These are phyloP conservation scores for Sialis lutaria DNA, from an alignment of 2,888 invertebrate genomes.

Conservation along the genomic window DNA sequence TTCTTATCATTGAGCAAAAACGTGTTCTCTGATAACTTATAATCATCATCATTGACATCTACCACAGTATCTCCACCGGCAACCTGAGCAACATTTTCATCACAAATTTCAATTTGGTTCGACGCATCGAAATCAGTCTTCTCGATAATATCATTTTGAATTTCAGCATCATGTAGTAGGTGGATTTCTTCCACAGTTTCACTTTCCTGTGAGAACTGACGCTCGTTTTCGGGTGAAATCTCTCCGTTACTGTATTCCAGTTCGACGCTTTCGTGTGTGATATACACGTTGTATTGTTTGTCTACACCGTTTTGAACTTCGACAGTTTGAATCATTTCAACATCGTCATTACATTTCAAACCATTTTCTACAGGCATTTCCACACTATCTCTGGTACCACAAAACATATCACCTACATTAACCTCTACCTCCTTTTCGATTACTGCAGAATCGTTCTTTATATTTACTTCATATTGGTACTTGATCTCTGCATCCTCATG, in stretches of 20 bases:
- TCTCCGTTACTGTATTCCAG: conserved; percentile 2
- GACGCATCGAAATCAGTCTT: background rate
- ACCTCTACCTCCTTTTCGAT: too few species aligned
- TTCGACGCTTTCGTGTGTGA: background rate
- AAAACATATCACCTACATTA: too few species aligned
- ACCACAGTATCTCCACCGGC: background rate
- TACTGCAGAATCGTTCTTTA: too few species aligned
- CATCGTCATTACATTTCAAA: background rate
- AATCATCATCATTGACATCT: background rate
- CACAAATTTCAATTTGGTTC: background rate
- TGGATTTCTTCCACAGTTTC: background rate
- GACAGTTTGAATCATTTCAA: background rate
- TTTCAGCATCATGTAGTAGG: background rate
- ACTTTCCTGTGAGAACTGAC: conserved; percentile 3
- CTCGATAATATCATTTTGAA: background rate
- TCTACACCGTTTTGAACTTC: background rate
- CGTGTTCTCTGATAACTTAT: background rate
- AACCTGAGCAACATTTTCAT: background rate
- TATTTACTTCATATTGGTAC: too few species aligned
- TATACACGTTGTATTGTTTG: too few species aligned
- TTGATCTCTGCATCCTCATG: too few species aligned
- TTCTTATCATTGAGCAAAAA: conserved; percentile 3
- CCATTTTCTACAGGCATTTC: background rate
- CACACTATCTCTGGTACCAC: too few species aligned
- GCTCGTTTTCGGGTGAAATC: conserved; percentile 8